These are phyloP conservation scores for Rostratula benghalensis DNA, from an alignment of 2,113 vertebrate species.

Conservation along the genomic window DNA sequence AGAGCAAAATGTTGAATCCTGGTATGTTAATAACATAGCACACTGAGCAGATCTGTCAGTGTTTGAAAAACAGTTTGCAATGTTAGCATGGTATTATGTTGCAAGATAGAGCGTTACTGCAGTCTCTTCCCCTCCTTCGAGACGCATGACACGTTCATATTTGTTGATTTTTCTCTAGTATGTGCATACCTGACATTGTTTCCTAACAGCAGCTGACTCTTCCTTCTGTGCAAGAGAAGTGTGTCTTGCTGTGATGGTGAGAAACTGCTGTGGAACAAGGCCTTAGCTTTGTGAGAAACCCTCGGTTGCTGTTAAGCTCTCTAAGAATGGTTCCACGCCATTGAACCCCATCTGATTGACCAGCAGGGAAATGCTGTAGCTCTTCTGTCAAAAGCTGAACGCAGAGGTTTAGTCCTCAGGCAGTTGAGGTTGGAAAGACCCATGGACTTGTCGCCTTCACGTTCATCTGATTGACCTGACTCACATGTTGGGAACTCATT, in stretches of 20 bases:
- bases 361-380: background rate
- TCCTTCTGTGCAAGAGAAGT: background rate
- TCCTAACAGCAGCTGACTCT: background rate
- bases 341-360: background rate
- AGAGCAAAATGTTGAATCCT: background rate
- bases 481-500: background rate
- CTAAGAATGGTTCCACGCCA: background rate
- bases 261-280: background rate
- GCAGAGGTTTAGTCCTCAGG: background rate
- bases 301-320: background rate
- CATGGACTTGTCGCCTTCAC: background rate
- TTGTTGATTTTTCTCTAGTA: background rate
- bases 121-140: background rate
- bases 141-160: background rate
- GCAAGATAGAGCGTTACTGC: background rate
- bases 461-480: background rate
- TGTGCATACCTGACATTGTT: background rate
- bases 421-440: background rate
- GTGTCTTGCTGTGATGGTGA: background rate
- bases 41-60: slow-evolving; percentile 3
- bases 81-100: background rate
- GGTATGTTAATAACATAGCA: slow-evolving; percentile 59
- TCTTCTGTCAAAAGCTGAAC: background rate
- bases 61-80: slow-evolving; percentile 18
- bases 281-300: background rate